A percentile compares a stretch with the other conserved stretches of the same genome.
These are phyloP conservation scores for Beris morrisii DNA, from an alignment of 2,888 invertebrate species.

Conservation along the genomic window DNA sequence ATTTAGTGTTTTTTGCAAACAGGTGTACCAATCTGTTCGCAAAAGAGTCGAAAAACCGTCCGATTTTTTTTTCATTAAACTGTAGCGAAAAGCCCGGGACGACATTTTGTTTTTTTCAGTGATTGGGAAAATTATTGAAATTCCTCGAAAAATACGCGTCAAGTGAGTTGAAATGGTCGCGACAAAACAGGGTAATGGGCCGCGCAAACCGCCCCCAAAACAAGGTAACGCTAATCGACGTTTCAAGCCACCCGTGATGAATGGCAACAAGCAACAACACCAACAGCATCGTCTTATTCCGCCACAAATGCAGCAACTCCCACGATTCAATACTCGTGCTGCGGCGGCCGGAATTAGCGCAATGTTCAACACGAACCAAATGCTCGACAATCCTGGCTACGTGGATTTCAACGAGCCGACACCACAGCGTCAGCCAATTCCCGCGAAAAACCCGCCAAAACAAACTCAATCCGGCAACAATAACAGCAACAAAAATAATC, in stretches of 20 bases:
- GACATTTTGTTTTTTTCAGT: slow-evolving; percentile 31
- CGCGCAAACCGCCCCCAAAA: neutral
- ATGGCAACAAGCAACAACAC: neutral
- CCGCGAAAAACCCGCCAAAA: slow-evolving; percentile 14
- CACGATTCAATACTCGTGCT: slow-evolving; percentile 30
- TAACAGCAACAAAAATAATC: slow-evolving; percentile 9
- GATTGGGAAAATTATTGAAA: neutral
- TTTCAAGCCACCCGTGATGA: slow-evolving; percentile 5
- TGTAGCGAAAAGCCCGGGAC: slow-evolving; percentile 13
- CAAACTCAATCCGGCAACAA: slow-evolving; percentile 2
- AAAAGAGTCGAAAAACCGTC: too few relatives aligned
- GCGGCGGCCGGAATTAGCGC: slow-evolving; percentile 40
- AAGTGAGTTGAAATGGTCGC: slow-evolving; percentile 14
- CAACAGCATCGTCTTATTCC: too few relatives aligned
- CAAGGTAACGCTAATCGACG: slow-evolving; percentile 16
- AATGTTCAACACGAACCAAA: slow-evolving; percentile 53
- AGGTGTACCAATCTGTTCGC: too few relatives aligned
- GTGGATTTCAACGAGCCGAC: slow-evolving; percentile 53
- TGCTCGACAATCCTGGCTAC: slow-evolving; percentile 55
- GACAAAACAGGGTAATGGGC: slow-evolving; percentile 14
- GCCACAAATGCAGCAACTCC: too few relatives aligned
- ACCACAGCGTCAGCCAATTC: slow-evolving; percentile 37
- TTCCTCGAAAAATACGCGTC: neutral
- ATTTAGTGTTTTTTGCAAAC: too few relatives aligned
- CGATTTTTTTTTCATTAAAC: neutral